Evolutionary conservation across 2,113 vertebrate species (phyloP).

Genomic region (Laticauda colubrina): DNA sequence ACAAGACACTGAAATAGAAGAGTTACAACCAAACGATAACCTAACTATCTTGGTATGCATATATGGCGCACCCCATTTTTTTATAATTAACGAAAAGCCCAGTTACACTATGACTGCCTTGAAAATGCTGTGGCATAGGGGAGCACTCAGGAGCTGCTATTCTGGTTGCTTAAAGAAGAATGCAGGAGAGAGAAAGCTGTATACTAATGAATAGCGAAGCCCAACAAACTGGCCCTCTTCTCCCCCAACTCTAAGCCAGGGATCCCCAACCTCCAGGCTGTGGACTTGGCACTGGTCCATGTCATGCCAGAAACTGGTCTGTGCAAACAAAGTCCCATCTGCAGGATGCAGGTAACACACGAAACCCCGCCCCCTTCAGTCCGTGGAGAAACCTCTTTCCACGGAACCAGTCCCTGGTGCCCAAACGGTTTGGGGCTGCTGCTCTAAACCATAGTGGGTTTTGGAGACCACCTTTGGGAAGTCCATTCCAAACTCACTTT

Average conservation of each 20-base stretch:
- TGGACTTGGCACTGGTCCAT: too few relatives aligned
- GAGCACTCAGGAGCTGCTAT: not conserved
- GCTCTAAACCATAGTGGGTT: not conserved
- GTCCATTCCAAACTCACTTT: slow-evolving; percentile 76
- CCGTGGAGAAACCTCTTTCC: too few relatives aligned
- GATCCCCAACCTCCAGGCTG: too few relatives aligned
- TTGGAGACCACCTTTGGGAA: not conserved
- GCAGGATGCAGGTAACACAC: too few relatives aligned
- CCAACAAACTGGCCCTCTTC: not conserved
- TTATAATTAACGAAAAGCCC: not conserved
- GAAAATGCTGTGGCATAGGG: not conserved
- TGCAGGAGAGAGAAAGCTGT: not conserved
- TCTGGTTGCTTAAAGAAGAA: not conserved
- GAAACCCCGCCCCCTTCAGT: too few relatives aligned
- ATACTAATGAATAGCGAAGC: not conserved
- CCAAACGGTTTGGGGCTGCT: too few relatives aligned
- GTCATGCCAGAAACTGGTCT: too few relatives aligned
- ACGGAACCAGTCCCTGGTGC: too few relatives aligned
- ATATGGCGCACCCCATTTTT: not conserved
- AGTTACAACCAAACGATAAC: not conserved
- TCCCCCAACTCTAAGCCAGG: too few relatives aligned
- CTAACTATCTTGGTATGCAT: not conserved
- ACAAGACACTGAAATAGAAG: not conserved
- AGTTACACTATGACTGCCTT: not conserved
- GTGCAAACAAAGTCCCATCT: too few relatives aligned